Conservation (phyloP, 2,888 invertebrate species). For the Embidobia sp. region DNA sequence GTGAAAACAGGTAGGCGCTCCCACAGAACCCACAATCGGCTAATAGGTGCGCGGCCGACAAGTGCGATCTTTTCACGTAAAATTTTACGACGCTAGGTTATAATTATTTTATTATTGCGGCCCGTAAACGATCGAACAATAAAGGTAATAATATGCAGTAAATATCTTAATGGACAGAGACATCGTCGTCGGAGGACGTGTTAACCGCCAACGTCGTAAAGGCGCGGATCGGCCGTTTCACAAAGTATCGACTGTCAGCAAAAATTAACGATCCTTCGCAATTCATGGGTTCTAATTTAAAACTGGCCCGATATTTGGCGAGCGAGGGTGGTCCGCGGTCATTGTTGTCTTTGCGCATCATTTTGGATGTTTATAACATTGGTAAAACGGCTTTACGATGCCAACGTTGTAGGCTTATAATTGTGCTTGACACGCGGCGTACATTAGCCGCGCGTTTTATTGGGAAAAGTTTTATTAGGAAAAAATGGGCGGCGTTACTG, state of each 20-base stretch:
- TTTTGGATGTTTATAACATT: slow-evolving; percentile 35
- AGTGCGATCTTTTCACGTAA: slow-evolving; percentile 69
- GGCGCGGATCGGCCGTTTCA: slow-evolving; percentile 49
- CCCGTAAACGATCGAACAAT: slow-evolving; percentile 79
- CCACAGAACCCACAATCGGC: slow-evolving; percentile 44
- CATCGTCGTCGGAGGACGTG: slow-evolving; percentile 68
- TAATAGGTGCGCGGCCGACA: slow-evolving; percentile 48
- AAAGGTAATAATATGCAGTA: slow-evolving; percentile 78
- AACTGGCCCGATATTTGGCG: slow-evolving; percentile 38
- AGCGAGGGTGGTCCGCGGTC: slow-evolving; percentile 40
- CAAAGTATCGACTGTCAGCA: slow-evolving; percentile 60
- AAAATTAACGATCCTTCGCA: slow-evolving; percentile 62
- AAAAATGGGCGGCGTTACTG: slow-evolving; percentile 43
- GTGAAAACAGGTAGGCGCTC: slow-evolving; percentile 48
- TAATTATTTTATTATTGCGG: slow-evolving; percentile 80
- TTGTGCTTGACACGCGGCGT: slow-evolving; percentile 27
- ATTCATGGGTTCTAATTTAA: slow-evolving; percentile 60
- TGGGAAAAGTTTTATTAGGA: slow-evolving; percentile 50
- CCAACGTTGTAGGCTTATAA: slow-evolving; percentile 42
- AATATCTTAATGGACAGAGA: slow-evolving; percentile 77
- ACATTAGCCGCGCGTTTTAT: slow-evolving; percentile 51
- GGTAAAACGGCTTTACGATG: slow-evolving; percentile 55
- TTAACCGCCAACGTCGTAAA: slow-evolving; percentile 71
- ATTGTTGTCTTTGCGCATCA: slow-evolving; percentile 17
- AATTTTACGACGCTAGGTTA: slow-evolving; percentile 77